Evolutionary conservation across 37 sponge, comb jelly and placozoan genomes (phyloP).

Genomic region (Axinella damicornis): DNA sequence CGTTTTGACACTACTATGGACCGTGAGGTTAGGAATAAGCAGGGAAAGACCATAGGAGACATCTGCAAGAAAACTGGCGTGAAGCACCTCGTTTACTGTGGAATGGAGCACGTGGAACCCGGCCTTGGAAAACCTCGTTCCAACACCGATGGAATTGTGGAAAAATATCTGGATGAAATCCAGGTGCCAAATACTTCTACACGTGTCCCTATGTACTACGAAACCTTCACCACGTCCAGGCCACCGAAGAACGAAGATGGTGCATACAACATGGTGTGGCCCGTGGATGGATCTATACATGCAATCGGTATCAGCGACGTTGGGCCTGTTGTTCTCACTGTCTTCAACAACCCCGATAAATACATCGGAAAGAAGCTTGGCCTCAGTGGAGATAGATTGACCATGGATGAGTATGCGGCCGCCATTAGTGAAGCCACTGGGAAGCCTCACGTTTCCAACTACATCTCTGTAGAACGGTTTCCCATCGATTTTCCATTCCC

Average conservation of each 20-base stretch:
- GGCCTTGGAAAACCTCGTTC: slow-evolving; percentile 14
- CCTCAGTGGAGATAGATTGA: slow-evolving; percentile 30
- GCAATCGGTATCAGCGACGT: slow-evolving; percentile 43
- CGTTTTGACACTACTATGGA: too few species aligned
- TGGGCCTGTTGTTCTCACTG: slow-evolving; percentile 49
- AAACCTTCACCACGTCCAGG: slow-evolving; percentile 26
- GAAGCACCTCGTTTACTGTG: slow-evolving; percentile 66
- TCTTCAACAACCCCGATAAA: slow-evolving; percentile 39
- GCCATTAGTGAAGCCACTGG: slow-evolving; percentile 39
- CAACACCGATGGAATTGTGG: slow-evolving; percentile 54
- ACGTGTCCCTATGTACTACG: slow-evolving; percentile 41
- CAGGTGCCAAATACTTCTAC: slow-evolving; percentile 28
- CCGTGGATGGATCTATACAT: slow-evolving; percentile 61
- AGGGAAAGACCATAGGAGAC: slow-evolving; percentile 49
- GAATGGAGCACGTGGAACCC: slow-evolving; percentile 46
- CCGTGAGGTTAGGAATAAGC: too few species aligned
- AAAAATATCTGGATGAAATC: slow-evolving; percentile 42
- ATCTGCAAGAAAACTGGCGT: slow-evolving; percentile 54
- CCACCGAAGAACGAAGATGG: slow-evolving; percentile 52
- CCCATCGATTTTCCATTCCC: slow-evolving; percentile 44
- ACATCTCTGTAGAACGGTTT: slow-evolving; percentile 34
- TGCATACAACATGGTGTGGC: slow-evolving; percentile 1
- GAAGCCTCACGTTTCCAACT: slow-evolving; percentile 9
- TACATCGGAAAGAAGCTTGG: slow-evolving; percentile 66
- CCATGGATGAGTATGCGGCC: slow-evolving; percentile 38